phyloP scores from a whole-genome alignment of 2,113 vertebrate species.

The Puntigrus tetrazona region DNA sequence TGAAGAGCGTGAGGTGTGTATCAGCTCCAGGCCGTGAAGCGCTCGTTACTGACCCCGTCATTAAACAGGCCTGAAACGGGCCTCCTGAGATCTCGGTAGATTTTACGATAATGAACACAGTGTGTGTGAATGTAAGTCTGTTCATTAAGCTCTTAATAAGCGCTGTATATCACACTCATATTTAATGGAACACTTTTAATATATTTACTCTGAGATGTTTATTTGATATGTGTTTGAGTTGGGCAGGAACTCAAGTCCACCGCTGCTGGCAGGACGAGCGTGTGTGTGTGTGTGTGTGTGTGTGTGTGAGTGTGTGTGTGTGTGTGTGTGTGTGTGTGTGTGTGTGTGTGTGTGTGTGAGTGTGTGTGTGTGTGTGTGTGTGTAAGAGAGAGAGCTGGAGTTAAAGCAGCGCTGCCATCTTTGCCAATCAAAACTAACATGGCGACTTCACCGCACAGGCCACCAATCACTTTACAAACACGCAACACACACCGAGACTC shows the following conservation, averaged over 20 bases:
- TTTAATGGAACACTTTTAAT: slow-evolving; percentile 58
- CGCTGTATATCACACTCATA: slow-evolving; percentile 50
- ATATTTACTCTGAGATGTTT: slow-evolving; percentile 53
- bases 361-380: slow-evolving; percentile 8
- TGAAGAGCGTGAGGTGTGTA: too few relatives aligned
- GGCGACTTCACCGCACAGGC: slow-evolving; percentile 58
- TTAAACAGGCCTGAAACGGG: neutral
- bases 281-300: slow-evolving; percentile 16
- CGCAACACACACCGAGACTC: slow-evolving; percentile 47
- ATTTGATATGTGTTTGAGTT: slow-evolving; percentile 54
- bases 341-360: slow-evolving; percentile 11
- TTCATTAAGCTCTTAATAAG: slow-evolving; percentile 51
- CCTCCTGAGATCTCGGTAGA: neutral
- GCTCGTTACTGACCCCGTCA: neutral
- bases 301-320: neutral
- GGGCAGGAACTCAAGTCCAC: slow-evolving; percentile 42
- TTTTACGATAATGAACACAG: slow-evolving; percentile 22
- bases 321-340: slow-evolving; percentile 17
- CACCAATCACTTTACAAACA: slow-evolving; percentile 59
- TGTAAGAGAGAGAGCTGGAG: slow-evolving; percentile 25
- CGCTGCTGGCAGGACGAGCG: slow-evolving; percentile 49
- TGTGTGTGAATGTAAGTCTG: slow-evolving; percentile 34
- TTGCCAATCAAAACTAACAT: slow-evolving; percentile 66
- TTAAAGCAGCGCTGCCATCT: slow-evolving; percentile 68
- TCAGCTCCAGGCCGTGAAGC: neutral